Conservation (phyloP, 2,113 vertebrate species). For the Hyla sarda region DNA sequence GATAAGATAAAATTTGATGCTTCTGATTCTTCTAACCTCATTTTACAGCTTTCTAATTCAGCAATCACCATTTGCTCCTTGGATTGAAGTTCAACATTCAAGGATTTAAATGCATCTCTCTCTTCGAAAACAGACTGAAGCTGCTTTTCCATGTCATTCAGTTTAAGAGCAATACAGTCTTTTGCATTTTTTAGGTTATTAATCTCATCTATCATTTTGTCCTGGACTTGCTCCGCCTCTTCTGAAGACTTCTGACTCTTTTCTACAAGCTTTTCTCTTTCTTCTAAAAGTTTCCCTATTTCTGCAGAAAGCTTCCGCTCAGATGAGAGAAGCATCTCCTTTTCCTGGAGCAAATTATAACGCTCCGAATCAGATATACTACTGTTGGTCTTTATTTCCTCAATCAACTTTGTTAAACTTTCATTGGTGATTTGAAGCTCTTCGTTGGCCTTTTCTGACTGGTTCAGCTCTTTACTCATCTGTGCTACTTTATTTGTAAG, state of each 20-base stretch:
- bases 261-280: constrained; percentile 73
- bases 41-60: constrained; percentile 74
- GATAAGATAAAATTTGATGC: constrained; percentile 68
- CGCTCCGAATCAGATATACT: constrained; percentile 79
- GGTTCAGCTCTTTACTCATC: constrained; percentile 70
- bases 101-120: constrained; percentile 76
- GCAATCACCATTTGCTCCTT: constrained; percentile 72
- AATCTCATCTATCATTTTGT: constrained; percentile 67
- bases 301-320: constrained; percentile 78
- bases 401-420: constrained; percentile 76
- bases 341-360: constrained; percentile 82
- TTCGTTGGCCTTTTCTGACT: constrained; percentile 64
- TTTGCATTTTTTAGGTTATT: constrained; percentile 75
- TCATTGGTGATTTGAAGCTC: constrained; percentile 79
- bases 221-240: constrained; percentile 66
- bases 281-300: constrained; percentile 77
- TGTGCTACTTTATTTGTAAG: constrained; percentile 71
- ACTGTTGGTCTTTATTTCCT: constrained; percentile 81
- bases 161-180: constrained; percentile 68
- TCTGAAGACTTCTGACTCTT: constrained; percentile 69
- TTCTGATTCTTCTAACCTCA: constrained; percentile 71
- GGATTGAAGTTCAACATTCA: constrained; percentile 73
- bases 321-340: constrained; percentile 76
- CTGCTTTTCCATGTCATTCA: constrained; percentile 71
- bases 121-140: constrained; percentile 77